Base-by-base conservation (phyloP, 2,797 vertebrate species). In the Anguilla marmorata region DNA sequence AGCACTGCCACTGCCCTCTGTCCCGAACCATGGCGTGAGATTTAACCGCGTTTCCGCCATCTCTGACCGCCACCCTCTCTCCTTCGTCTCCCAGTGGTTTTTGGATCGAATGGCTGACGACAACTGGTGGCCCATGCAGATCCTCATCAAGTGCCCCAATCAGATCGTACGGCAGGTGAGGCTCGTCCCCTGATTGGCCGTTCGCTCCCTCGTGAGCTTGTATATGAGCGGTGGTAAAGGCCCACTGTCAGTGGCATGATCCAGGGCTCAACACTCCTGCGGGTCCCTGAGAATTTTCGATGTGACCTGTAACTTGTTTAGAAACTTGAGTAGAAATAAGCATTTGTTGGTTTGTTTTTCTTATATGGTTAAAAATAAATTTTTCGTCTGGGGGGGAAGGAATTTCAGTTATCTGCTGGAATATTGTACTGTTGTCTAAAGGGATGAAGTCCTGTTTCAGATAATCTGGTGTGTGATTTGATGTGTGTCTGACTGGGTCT, bases 111-210 rank as follows among this genome's bases (percentile, higher is more conserved):
- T 99, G 98, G 98, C 98, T 85, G 98, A 99, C 90, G 98, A 99
- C 94, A 99, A 99, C 95, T 99, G 98, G 98, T 99, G 98, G 98
- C 98, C 98, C 54, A 99, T 99, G 98, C 98, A 99, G 95, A 99
- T 99, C 94, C 96, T 99, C 91, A 99, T 99, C 90, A 99, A 99
- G 93, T 99, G 98, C 87, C 98, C 98, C 90, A 99, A 99, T 96
- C 98, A 99, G 95, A 99, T 99, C 87, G 98, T 99, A 88, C 96
- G 98, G 95, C 98, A 99, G 96, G 98, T 98, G 92, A 94, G 37
- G 21, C 9, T 1, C 50, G 45, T 52, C 37, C 80, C 48, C 8
- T 27, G 14, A 52, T 83, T 83, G 45, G 76, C 27, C 16, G 37
- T 19, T 0, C 19, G 63, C 37, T 37, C 56, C 24, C 7, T 2